These are phyloP conservation scores for Forbesichthys agassizii DNA, from an alignment of 2,113 vertebrate genomes.

Conservation along the genomic window DNA sequence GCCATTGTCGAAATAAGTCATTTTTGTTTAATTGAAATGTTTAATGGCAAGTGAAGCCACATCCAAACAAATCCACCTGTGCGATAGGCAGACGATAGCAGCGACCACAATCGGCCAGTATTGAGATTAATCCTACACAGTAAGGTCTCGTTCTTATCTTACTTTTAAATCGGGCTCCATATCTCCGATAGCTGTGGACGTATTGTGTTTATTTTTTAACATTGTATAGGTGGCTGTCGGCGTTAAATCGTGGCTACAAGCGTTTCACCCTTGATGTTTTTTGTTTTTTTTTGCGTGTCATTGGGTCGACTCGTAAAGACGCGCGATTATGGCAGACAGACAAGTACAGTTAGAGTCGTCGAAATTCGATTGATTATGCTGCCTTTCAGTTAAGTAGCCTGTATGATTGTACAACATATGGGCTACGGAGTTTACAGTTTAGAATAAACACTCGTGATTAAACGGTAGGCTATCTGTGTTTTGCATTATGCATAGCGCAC, in stretches of 20 bases:
- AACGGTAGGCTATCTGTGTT: slow-evolving; percentile 31
- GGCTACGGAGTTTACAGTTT: slow-evolving; percentile 41
- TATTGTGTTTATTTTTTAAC: slow-evolving; percentile 16
- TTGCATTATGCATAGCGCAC: slow-evolving; percentile 47
- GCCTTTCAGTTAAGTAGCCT: slow-evolving; percentile 31
- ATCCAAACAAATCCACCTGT: slow-evolving; percentile 60
- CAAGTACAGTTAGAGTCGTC: slow-evolving; percentile 14
- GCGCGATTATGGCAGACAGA: slow-evolving; percentile 52
- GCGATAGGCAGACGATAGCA: slow-evolving; percentile 16
- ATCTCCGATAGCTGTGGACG: slow-evolving; percentile 15
- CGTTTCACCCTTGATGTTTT: background rate
- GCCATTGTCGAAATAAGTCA: background rate
- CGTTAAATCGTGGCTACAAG: background rate
- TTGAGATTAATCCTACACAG: slow-evolving; percentile 9
- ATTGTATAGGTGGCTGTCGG: slow-evolving; percentile 35
- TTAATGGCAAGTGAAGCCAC: background rate
- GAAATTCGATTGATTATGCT: slow-evolving; percentile 61
- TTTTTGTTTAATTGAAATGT: slow-evolving; percentile 3
- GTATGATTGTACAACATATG: background rate
- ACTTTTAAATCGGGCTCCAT: slow-evolving; percentile 11
- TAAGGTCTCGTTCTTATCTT: slow-evolving; percentile 30
- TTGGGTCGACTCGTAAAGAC: slow-evolving; percentile 44
- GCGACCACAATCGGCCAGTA: slow-evolving; percentile 3
- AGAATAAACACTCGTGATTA: slow-evolving; percentile 9
- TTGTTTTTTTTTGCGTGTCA: slow-evolving; percentile 49